Base-by-base conservation (phyloP, 1,140 invertebrate genomes). In the Ericerus pela region DNA sequence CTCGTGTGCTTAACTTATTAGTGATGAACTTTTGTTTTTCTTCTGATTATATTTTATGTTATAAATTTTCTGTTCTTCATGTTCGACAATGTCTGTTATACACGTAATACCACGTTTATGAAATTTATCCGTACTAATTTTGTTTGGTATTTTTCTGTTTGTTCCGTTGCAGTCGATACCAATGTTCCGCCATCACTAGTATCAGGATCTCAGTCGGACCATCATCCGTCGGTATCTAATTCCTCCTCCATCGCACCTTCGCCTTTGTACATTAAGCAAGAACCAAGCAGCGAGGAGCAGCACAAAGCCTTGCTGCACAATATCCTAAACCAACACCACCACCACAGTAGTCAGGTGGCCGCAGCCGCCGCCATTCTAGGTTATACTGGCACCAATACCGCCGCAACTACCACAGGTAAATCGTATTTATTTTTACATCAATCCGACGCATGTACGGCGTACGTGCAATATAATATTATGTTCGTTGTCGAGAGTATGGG, bases 391-490 rank as follows among this genome's bases (percentile, higher is more conserved):
- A 24, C 20, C 20, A 47, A 18, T 24, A 47, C 41, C 41, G 26
- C 41, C 41, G 41, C 41, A 18, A 47, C 41, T 10, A 47, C 41
- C 14, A 47, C 41, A 47, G 41, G 41, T 47, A 47, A 47, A 47
- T 47, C 41, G 41, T 47, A n/a, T n/a, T 47, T 47, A 4, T 22
- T 22, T 47, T 24, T 47, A 16, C 41, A 8, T 4, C 20, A 16
- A 16, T 16, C 37, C 20, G 14, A 41, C 37, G 14, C 5, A 18
- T 16, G 37, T 41, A 16, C 37, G 14, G 37, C 4, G 20, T 41
- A 18, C 8, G 8, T 10, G 30, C 30, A n/a, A 33, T 33, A 10
- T 10, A 8, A 10, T 33, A 33, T 33, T 33, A n/a, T 33, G n/a
- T 33, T 33, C 30, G 30, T 8, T 8, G n/a, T 33, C 30, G n/a